Evolutionary conservation across 2,113 vertebrate species (phyloP).

Genomic region (Motacilla tschutschensis): DNA sequence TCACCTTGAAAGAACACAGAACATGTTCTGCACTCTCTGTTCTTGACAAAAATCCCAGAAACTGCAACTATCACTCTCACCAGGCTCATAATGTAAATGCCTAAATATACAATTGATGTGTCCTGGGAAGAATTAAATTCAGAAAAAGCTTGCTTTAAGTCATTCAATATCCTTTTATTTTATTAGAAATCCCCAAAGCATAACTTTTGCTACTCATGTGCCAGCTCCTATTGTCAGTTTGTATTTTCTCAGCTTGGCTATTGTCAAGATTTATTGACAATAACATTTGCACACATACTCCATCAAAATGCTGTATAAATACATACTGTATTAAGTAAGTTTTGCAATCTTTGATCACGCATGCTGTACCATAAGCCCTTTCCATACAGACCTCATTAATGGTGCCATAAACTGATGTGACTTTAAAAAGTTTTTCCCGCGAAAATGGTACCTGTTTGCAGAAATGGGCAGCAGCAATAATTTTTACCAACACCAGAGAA

Average conservation of each 20-base stretch:
- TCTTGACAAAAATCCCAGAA: not conserved
- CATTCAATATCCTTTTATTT: not conserved
- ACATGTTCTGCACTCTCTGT: not conserved
- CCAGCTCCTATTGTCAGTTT: not conserved
- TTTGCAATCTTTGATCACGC: not conserved
- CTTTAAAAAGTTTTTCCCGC: not conserved
- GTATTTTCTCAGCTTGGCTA: slow-evolving; percentile 9
- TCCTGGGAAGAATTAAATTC: not conserved
- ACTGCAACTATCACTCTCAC: not conserved
- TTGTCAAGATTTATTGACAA: slow-evolving; percentile 5
- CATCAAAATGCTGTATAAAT: slow-evolving; percentile 3
- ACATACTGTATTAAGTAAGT: not conserved
- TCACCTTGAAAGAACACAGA: slow-evolving; percentile 2
- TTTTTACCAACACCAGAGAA: not conserved
- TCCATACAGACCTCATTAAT: not conserved
- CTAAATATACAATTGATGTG: not conserved
- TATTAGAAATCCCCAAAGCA: not conserved
- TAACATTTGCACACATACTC: not conserved
- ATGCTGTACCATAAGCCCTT: not conserved
- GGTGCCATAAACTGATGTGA: not conserved
- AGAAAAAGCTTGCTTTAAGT: not conserved
- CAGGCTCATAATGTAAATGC: not conserved
- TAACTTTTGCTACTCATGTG: not conserved
- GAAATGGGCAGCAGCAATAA: not conserved
- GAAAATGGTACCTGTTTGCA: not conserved